phyloP scores from a whole-genome alignment of 2,888 invertebrate species.

The Platycheirus albimanus region DNA sequence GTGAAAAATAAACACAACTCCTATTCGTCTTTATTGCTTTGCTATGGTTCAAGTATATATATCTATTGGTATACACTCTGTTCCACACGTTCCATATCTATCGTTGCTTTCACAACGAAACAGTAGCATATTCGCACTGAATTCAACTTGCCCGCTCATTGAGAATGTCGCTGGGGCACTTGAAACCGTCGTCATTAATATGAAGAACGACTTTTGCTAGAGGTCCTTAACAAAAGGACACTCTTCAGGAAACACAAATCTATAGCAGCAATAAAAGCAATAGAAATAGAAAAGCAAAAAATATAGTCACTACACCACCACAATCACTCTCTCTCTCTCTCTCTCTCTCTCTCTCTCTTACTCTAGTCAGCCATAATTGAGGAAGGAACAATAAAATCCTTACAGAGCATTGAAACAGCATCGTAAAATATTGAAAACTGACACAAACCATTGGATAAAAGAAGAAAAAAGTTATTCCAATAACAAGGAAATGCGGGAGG shows the following conservation, averaged over 20 bases:
- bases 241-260: background rate
- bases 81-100: background rate
- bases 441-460: constrained; percentile 42
- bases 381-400: constrained; percentile 59
- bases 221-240: constrained; percentile 29
- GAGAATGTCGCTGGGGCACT: constrained; percentile 63
- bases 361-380: constrained; percentile 9
- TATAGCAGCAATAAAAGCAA: constrained; percentile 19
- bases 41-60: background rate
- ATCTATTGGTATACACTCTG: background rate
- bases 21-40: constrained; percentile 17
- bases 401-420: constrained; percentile 54
- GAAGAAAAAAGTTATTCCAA: constrained; percentile 28
- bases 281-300: constrained; percentile 18
- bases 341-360: background rate
- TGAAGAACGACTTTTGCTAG: constrained; percentile 66
- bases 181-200: constrained; percentile 71
- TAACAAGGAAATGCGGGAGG: background rate
- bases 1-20: constrained; percentile 72
- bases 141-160: constrained; percentile 53
- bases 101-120: constrained; percentile 15
- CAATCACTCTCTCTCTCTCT: no score
- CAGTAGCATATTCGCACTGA: constrained; percentile 48
- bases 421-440: constrained; percentile 67
- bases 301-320: constrained; percentile 13